Evolutionary conservation across 2,888 invertebrate species (phyloP).

Genomic region (Drosophila maculinotata): DNA sequence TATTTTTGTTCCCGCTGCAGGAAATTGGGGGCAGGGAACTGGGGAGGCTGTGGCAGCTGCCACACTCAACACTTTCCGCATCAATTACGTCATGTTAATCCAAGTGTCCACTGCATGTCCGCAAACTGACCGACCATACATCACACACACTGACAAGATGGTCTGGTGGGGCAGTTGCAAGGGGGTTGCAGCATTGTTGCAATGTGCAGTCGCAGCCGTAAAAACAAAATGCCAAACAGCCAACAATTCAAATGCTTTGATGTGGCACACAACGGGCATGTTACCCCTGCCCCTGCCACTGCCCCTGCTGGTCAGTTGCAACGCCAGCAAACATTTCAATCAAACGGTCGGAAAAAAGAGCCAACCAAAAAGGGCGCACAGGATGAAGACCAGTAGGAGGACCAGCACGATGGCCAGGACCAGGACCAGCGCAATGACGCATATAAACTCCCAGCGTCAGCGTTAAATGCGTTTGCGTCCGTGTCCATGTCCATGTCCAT

Average conservation of each 20-base stretch:
- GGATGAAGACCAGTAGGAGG: conserved; percentile 28
- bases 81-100: conserved; percentile 82
- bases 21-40: not conserved
- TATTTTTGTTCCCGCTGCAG: conserved; percentile 11
- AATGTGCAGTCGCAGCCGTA: conserved; percentile 63
- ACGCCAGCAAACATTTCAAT: conserved; percentile 77
- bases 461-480: conserved; percentile 75
- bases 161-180: not conserved
- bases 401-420: not conserved
- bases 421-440: conserved; percentile 61
- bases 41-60: conserved; percentile 60
- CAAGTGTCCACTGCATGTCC: conserved; percentile 83
- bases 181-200: conserved; percentile 63
- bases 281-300: not conserved
- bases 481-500: conserved; percentile 64
- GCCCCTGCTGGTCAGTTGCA: conserved; percentile 42
- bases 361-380: conserved; percentile 48
- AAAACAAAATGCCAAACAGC: conserved; percentile 61
- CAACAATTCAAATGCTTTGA: conserved; percentile 76
- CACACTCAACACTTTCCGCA: conserved; percentile 82
- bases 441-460: conserved; percentile 75
- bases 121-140: conserved; percentile 84
- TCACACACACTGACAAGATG: conserved; percentile 71
- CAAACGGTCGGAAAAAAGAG: conserved; percentile 60
- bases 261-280: conserved; percentile 46